phyloP scores from a whole-genome alignment of 2,113 vertebrate species.

The Chaetura pelagica region DNA sequence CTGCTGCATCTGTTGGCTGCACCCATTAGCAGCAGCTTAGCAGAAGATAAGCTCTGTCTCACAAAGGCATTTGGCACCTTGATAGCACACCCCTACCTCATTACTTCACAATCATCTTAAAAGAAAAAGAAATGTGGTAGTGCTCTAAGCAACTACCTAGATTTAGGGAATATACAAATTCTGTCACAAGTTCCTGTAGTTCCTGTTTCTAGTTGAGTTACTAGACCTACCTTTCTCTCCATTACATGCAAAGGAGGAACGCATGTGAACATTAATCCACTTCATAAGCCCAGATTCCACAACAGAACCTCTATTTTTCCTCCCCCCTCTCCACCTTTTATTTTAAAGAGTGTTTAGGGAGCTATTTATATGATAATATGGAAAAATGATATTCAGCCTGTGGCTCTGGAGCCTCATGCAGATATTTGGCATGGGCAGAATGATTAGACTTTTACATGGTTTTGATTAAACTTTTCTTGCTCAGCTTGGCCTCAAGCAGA shows the following conservation, averaged over 20 bases:
- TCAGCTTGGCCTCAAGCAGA: constrained; percentile 48
- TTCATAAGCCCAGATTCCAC: background rate
- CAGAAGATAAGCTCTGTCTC: background rate
- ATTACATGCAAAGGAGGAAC: background rate
- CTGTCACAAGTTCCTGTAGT: background rate
- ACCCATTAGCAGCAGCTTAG: background rate
- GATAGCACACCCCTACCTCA: background rate
- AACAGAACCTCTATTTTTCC: background rate
- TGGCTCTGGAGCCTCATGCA: constrained; percentile 55
- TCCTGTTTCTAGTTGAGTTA: background rate
- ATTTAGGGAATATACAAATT: background rate
- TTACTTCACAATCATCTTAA: background rate
- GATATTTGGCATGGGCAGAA: constrained; percentile 39
- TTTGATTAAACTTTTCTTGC: constrained; percentile 57
- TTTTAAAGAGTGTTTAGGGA: constrained; percentile 51
- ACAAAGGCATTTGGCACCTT: background rate
- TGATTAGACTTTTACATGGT: constrained; percentile 48
- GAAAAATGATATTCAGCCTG: constrained; percentile 61
- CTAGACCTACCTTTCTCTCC: background rate
- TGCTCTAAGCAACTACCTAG: background rate
- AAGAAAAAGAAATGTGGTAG: background rate
- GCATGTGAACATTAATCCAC: background rate
- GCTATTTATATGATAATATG: constrained; percentile 59
- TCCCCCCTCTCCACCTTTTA: background rate
- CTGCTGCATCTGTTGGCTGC: background rate